phyloP scores from a whole-genome alignment of 30 jellyfish, hydroid and myxozoan species.

The Catostylus mosaicus region DNA sequence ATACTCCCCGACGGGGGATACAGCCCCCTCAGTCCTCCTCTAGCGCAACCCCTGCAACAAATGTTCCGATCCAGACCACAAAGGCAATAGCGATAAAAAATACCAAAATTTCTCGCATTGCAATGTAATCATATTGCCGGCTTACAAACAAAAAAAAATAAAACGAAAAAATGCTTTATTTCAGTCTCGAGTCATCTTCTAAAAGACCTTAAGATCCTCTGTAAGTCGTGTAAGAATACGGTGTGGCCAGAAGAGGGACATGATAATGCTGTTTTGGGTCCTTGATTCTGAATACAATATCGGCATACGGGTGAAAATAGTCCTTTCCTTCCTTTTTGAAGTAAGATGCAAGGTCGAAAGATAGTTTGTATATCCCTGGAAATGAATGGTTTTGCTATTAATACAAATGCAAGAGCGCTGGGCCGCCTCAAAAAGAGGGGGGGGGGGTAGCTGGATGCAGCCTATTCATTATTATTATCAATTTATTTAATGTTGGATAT shows the following conservation, averaged over 20 bases:
- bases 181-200: no score
- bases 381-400: no score
- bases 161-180: no score
- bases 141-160: no score
- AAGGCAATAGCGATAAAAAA: no score
- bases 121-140: no score
- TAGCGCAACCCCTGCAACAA: no score
- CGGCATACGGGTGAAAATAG: constrained; percentile 44
- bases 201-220: constrained; percentile 46
- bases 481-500: no score
- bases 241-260: constrained; percentile 40
- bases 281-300: constrained; percentile 28
- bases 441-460: background rate
- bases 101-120: no score
- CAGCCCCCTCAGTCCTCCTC: no score
- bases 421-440: background rate
- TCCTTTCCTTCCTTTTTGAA: constrained; percentile 29
- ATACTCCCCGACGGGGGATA: no score
- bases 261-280: constrained; percentile 57
- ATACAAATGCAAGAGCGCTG: background rate
- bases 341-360: constrained; percentile 26
- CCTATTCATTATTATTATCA: background rate
- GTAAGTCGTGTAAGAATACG: constrained; percentile 54
- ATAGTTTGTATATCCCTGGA: constrained; percentile 33
- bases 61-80: no score